Evolutionary conservation across 2,888 invertebrate species (phyloP).

Genomic region (Sicus ferrugineus): DNA sequence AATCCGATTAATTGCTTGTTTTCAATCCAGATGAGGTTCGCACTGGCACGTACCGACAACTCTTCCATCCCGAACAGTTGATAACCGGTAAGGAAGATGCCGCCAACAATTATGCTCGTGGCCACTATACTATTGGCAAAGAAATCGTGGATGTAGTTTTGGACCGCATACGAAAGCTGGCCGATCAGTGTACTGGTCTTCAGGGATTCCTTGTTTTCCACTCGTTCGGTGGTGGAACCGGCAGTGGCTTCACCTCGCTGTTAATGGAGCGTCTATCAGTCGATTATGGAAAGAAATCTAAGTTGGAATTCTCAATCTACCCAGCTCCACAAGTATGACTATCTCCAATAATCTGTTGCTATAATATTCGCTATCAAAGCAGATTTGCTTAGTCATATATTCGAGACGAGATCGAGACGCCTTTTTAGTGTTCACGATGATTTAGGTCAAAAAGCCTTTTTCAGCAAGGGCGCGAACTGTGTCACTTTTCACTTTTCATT

Average conservation of each 20-base stretch:
- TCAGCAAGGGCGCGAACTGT: no score
- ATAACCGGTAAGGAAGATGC: conserved; percentile 94
- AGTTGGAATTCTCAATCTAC: conserved; percentile 92
- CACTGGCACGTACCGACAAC: conserved; percentile 81
- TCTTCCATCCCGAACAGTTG: conserved; percentile 91
- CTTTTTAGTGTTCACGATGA: no score
- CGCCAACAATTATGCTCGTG: conserved; percentile 92
- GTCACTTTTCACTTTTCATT: no score
- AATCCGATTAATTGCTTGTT: conserved; percentile 16
- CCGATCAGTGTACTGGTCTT: conserved; percentile 86
- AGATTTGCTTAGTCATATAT: no score
- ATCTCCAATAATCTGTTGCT: no score
- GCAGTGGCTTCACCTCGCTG: conserved; percentile 91
- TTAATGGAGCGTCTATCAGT: conserved; percentile 91
- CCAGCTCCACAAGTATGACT: conserved; percentile 86
- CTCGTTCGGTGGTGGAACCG: conserved; percentile 90
- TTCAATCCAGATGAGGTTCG: conserved; percentile 76
- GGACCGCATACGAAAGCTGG: conserved; percentile 81
- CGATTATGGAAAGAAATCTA: conserved; percentile 93
- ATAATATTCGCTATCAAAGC: no score
- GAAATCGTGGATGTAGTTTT: conserved; percentile 87
- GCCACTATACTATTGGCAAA: conserved; percentile 93
- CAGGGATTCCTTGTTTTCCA: conserved; percentile 93
- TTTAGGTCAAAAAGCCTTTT: no score
- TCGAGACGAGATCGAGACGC: no score